Evolutionary conservation across 2,113 vertebrate species (phyloP).

Genomic region (Myocastor coypus): DNA sequence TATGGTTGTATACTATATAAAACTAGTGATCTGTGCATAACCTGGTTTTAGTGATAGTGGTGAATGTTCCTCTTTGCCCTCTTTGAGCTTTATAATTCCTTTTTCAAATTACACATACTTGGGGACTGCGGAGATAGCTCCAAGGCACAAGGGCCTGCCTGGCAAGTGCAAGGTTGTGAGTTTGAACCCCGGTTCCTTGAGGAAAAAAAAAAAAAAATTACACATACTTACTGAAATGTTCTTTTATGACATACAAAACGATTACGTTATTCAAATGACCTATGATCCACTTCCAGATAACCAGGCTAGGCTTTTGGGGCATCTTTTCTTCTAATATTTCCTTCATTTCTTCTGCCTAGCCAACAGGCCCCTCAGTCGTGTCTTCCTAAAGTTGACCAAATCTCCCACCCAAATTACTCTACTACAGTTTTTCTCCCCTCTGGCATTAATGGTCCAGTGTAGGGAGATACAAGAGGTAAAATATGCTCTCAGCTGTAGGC

Average conservation of each 20-base stretch:
- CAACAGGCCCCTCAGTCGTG: neutral
- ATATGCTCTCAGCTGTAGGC: neutral
- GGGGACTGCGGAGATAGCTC: too few relatives aligned
- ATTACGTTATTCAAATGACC: neutral
- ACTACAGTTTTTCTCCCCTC: neutral
- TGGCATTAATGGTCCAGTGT: neutral
- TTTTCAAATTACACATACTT: slow-evolving; percentile 36
- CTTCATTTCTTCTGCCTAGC: neutral
- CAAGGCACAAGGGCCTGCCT: too few relatives aligned
- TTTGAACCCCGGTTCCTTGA: too few relatives aligned
- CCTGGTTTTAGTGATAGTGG: neutral
- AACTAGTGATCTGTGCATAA: neutral
- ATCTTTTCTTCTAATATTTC: neutral
- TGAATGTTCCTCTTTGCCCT: neutral
- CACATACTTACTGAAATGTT: neutral
- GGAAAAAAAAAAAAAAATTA: too few relatives aligned
- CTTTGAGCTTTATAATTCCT: neutral
- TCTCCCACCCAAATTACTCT: neutral
- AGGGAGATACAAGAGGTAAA: neutral
- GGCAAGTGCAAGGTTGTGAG: too few relatives aligned
- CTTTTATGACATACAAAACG: neutral
- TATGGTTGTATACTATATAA: neutral
- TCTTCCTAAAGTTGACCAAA: neutral
- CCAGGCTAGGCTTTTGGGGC: neutral
- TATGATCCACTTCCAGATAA: neutral